phyloP scores from a whole-genome alignment of 2,888 invertebrate genomes.

The Leptinotarsa juncta region DNA sequence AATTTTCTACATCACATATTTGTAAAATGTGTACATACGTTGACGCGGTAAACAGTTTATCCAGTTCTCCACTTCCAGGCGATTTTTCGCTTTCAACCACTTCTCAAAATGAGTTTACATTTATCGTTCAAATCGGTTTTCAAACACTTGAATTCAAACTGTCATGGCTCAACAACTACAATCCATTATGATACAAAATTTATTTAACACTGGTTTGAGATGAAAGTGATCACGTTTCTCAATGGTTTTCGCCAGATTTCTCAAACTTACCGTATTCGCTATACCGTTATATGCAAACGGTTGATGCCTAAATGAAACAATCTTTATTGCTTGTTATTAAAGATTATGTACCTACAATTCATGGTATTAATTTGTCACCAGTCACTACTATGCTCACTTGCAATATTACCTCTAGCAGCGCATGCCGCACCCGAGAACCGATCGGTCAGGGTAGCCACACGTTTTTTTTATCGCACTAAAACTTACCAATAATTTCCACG shows the following conservation, averaged over 20 bases:
- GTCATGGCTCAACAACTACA: constrained; percentile 61
- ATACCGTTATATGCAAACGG: constrained; percentile 55
- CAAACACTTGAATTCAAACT: constrained; percentile 64
- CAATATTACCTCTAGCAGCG: constrained; percentile 51
- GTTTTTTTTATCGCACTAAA: neutral
- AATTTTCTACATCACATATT: constrained; percentile 44
- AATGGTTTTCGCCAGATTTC: constrained; percentile 55
- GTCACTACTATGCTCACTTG: constrained; percentile 45
- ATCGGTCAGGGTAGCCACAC: neutral
- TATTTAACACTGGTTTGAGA: constrained; percentile 55
- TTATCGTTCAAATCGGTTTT: constrained; percentile 52
- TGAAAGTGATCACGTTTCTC: constrained; percentile 51
- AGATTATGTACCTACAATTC: constrained; percentile 33
- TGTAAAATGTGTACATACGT: constrained; percentile 51
- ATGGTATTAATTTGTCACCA: constrained; percentile 37
- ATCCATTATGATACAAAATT: constrained; percentile 49
- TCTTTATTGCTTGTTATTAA: constrained; percentile 46
- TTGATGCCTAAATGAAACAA: constrained; percentile 54
- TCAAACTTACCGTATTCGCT: constrained; percentile 57
- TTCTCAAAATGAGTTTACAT: constrained; percentile 48
- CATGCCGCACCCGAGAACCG: constrained; percentile 52
- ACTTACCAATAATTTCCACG: too few species aligned
- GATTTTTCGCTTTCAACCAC: constrained; percentile 43
- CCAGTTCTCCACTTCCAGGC: constrained; percentile 43
- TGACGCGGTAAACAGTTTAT: constrained; percentile 45